A percentile compares a stretch with the other conserved stretches of the same genome.
phyloP scores from a whole-genome alignment of 2,888 invertebrate species.

The Ophion ventricosus region DNA sequence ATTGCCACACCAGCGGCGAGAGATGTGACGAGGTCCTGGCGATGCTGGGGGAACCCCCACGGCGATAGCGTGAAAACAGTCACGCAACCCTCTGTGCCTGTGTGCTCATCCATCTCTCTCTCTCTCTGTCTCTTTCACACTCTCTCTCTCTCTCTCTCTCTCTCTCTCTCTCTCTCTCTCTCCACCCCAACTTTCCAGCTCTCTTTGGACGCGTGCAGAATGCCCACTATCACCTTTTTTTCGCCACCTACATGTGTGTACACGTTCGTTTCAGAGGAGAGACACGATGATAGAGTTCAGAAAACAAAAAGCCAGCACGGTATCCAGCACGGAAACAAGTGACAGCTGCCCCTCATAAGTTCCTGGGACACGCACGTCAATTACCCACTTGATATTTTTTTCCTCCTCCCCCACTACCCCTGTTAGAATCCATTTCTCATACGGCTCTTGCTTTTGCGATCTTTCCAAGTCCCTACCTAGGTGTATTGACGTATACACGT shows the following conservation, averaged over 20 bases:
- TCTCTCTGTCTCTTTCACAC: constrained; percentile 3
- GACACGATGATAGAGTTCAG: constrained; percentile 62
- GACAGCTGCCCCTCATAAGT: constrained; percentile 77
- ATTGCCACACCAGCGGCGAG: constrained; percentile 45
- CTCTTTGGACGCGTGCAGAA: background rate
- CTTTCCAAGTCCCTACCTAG: constrained; percentile 13
- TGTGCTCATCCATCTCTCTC: constrained; percentile 16
- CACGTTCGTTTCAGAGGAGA: constrained; percentile 21
- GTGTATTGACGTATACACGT: background rate
- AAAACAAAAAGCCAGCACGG: constrained; percentile 74
- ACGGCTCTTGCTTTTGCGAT: constrained; percentile 20
- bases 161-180: constrained; percentile 22
- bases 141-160: background rate
- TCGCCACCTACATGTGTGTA: constrained; percentile 31
- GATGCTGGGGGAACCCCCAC: constrained; percentile 75
- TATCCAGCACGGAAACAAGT: constrained; percentile 76
- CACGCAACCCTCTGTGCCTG: constrained; percentile 60
- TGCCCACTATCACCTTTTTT: background rate
- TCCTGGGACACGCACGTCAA: constrained; percentile 72
- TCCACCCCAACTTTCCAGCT: background rate
- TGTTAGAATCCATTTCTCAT: constrained; percentile 44
- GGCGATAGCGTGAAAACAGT: constrained; percentile 79
- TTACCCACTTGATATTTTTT: constrained; percentile 75
- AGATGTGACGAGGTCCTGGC: constrained; percentile 61
- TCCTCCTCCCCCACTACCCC: constrained; percentile 42